Conservation (phyloP, 1,140 invertebrate species). For the Trinorchestia longiramus region DNA sequence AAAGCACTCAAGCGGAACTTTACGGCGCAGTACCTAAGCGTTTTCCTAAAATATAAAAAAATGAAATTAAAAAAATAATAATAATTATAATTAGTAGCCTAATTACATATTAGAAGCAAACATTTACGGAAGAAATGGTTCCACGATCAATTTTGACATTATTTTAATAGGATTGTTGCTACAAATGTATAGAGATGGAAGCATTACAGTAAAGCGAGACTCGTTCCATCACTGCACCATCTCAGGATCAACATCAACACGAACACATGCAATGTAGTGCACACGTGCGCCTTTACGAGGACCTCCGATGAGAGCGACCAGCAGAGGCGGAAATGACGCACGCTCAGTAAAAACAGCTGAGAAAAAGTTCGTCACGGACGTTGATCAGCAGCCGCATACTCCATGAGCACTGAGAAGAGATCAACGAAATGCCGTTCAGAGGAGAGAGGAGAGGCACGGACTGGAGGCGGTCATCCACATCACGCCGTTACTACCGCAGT, state of each 20-base stretch:
- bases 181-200: neutral
- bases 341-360: neutral
- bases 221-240: no score
- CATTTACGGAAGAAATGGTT: neutral
- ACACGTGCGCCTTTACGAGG: neutral
- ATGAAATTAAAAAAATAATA: no score
- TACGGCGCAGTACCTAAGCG: no score
- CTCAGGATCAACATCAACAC: neutral
- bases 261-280: neutral
- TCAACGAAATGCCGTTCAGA: neutral
- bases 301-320: neutral
- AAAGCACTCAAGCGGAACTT: no score
- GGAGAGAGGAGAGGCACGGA: neutral
- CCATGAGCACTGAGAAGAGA: neutral
- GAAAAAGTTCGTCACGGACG: conserved; percentile 3
- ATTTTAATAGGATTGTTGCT: neutral
- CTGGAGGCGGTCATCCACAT: neutral
- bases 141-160: neutral
- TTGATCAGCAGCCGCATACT: neutral
- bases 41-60: no score
- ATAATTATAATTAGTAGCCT: no score
- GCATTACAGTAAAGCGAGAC: neutral
- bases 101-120: no score
- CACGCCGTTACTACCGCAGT: neutral
- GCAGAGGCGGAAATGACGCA: neutral